phyloP scores from a whole-genome alignment of 2,113 vertebrate species.

The Rhodinocichla rosea region DNA sequence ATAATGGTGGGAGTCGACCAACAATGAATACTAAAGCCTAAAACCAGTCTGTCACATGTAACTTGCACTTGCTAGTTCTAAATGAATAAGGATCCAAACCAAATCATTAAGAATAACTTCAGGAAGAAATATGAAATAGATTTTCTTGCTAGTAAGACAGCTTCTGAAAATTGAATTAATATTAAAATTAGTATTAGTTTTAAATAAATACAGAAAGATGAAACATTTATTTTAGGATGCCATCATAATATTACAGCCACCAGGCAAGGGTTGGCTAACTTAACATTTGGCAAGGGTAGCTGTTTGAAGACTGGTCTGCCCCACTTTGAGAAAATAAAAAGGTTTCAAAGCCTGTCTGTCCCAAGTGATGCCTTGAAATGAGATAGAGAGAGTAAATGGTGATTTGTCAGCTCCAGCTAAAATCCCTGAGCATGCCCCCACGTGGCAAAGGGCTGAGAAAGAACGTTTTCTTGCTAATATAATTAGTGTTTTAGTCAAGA shows the following conservation, averaged over 20 bases:
- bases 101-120: background rate
- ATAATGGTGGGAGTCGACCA: background rate
- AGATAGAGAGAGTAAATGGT: background rate
- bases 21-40: background rate
- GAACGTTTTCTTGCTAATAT: background rate
- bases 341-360: background rate
- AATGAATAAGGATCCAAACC: background rate
- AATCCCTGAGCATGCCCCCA: background rate
- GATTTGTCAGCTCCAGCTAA: background rate
- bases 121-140: background rate
- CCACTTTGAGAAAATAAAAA: background rate
- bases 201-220: background rate
- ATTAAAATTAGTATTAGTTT: background rate
- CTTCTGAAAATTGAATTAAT: background rate
- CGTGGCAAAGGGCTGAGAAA: background rate
- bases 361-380: background rate
- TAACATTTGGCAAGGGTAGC: background rate
- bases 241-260: accelerated
- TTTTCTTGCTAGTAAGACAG: background rate
- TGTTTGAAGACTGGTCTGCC: background rate
- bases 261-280: background rate
- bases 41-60: background rate
- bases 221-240: background rate
- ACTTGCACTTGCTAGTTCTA: background rate
- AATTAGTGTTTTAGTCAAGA: background rate